These are phyloP conservation scores for Pipistrellus pygmaeus DNA, from an alignment of 2,797 vertebrate species.

Conservation along the genomic window DNA sequence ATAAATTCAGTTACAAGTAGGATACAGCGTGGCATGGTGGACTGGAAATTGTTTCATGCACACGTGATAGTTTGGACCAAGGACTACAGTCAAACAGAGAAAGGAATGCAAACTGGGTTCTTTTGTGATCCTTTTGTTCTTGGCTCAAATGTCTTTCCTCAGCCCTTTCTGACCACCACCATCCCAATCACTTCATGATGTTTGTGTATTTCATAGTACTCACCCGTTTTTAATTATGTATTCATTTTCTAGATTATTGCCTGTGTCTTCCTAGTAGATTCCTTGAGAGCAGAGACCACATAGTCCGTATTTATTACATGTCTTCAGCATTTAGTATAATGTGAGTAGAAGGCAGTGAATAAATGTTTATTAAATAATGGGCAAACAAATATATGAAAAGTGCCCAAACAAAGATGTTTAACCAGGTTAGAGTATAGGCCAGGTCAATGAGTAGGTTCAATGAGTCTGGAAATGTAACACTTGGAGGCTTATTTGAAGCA, in stretches of 20 bases:
- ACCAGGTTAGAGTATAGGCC: not conserved
- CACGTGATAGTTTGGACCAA: not conserved
- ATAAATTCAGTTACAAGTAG: not conserved
- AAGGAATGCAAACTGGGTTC: not conserved
- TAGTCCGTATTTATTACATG: not conserved
- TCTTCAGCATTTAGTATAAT: not conserved
- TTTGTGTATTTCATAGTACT: not conserved
- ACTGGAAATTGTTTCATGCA: not conserved
- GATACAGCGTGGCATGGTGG: not conserved
- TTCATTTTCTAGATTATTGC: not conserved
- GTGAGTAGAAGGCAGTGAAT: not conserved
- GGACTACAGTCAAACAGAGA: not conserved
- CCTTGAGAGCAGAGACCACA: not conserved
- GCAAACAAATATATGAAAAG: not conserved
- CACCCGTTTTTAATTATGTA: not conserved
- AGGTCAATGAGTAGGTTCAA: not conserved
- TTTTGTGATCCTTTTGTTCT: not conserved
- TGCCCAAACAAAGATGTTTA: not conserved
- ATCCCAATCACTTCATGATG: not conserved
- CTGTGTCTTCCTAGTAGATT: not conserved
- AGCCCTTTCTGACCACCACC: not conserved
- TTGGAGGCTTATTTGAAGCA: not conserved
- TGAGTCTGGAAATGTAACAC: not conserved
- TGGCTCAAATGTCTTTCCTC: not conserved
- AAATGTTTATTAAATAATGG: not conserved